Conservation (phyloP, 2,113 vertebrate genomes). For the Tringa solitaria region DNA sequence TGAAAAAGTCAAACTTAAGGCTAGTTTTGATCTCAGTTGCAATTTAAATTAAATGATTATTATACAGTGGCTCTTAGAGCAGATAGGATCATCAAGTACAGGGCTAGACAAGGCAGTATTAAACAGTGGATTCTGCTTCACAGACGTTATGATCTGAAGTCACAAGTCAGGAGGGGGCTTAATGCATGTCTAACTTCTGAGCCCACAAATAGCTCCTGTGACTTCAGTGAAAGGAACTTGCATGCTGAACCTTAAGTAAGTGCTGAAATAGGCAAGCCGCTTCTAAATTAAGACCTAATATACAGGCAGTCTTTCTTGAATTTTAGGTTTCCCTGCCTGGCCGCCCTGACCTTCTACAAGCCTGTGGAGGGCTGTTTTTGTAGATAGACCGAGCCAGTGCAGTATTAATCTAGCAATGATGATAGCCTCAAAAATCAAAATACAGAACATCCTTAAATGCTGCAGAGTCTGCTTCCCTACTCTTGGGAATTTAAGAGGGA, state of each 20-base stretch:
- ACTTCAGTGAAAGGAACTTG: background rate
- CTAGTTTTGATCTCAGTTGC: background rate
- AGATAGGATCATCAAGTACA: background rate
- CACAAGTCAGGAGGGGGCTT: background rate
- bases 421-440: background rate
- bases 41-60: background rate
- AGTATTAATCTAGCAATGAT: background rate
- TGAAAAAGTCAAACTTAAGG: background rate
- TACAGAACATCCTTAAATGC: background rate
- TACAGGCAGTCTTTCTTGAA: background rate
- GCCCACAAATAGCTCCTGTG: background rate
- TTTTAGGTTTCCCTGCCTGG: background rate
- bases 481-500: background rate
- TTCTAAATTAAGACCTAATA: background rate
- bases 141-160: background rate
- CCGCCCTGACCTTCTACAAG: background rate
- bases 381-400: background rate
- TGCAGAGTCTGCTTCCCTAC: background rate
- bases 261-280: background rate
- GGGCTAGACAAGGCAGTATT: background rate
- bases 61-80: background rate
- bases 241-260: background rate
- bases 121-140: background rate
- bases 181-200: background rate
- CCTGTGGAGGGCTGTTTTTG: background rate